These are phyloP conservation scores for Ptychobarbus kaznakovi DNA, from an alignment of 2,797 vertebrate species.

Conservation along the genomic window DNA sequence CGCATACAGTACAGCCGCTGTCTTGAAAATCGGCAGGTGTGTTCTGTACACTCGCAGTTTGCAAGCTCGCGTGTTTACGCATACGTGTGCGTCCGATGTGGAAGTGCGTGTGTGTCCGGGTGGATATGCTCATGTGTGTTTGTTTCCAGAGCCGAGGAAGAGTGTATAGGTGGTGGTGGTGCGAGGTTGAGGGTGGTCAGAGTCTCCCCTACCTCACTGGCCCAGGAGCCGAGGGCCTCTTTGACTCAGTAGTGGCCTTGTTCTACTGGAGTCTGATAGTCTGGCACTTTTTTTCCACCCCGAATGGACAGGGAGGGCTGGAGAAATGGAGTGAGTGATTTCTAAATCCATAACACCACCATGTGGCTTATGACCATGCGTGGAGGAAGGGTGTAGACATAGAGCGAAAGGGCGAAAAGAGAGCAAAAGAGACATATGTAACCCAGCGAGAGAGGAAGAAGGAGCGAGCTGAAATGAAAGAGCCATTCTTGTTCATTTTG, in stretches of 20 bases:
- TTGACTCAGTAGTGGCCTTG: constrained; percentile 73
- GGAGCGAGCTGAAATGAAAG: constrained; percentile 30
- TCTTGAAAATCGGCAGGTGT: constrained; percentile 45
- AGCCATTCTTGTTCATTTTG: constrained; percentile 30
- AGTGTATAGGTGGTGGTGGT: constrained; percentile 34
- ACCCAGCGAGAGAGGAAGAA: constrained; percentile 19
- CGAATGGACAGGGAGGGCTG: constrained; percentile 60
- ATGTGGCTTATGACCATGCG: constrained; percentile 76
- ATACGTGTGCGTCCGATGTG: constrained; percentile 28
- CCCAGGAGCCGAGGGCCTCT: constrained; percentile 76
- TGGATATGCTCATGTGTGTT: constrained; percentile 35
- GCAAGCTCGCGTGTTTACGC: constrained; percentile 38
- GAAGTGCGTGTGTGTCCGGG: constrained; percentile 42
- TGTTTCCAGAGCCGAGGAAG: constrained; percentile 51
- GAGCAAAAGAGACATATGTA: constrained; percentile 26
- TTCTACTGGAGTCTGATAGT: constrained; percentile 80
- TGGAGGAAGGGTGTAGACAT: background rate
- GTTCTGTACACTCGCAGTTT: constrained; percentile 47
- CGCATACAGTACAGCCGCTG: constrained; percentile 39
- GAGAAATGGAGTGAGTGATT: constrained; percentile 66
- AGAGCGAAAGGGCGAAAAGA: constrained; percentile 26
- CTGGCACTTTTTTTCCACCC: constrained; percentile 68
- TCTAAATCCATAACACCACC: constrained; percentile 82
- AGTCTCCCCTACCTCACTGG: constrained; percentile 64
- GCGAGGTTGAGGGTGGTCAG: constrained; percentile 56